Percentiles rank a stretch among this genome's conserved stretches.
Evolutionary conservation across 2,888 invertebrate genomes (phyloP).

Genomic region (Arrhopalites spinosus): DNA sequence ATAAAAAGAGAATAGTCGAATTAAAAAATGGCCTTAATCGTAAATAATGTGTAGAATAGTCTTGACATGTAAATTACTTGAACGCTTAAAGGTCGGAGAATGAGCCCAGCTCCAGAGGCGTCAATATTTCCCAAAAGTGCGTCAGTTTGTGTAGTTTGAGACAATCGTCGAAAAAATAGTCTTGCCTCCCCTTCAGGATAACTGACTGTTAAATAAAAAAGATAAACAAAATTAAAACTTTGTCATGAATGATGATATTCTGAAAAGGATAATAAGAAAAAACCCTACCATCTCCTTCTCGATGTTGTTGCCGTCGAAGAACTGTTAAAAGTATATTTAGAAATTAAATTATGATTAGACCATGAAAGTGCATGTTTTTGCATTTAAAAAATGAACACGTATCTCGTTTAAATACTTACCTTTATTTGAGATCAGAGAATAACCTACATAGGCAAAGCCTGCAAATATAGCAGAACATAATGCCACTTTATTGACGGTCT

Average conservation of each 20-base stretch:
- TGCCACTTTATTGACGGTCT: constrained; percentile 62
- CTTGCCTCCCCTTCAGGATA: constrained; percentile 59
- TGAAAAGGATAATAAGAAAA: neutral
- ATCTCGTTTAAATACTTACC: too few relatives aligned
- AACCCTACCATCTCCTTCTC: constrained; percentile 58
- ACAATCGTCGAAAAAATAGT: constrained; percentile 60
- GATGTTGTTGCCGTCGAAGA: constrained; percentile 58
- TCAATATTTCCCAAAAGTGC: constrained; percentile 61
- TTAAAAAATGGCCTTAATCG: neutral
- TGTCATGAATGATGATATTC: neutral
- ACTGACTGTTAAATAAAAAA: constrained; percentile 40
- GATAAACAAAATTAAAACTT: neutral
- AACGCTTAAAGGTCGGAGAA: constrained; percentile 59
- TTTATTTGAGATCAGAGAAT: constrained; percentile 61
- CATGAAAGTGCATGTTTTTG: too few relatives aligned
- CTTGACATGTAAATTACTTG: constrained; percentile 31
- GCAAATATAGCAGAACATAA: constrained; percentile 63
- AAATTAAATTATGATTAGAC: too few relatives aligned
- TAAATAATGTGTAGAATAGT: neutral
- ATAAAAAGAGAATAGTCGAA: neutral
- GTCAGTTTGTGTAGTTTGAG: constrained; percentile 62
- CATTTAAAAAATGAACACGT: too few relatives aligned
- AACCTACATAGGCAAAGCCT: constrained; percentile 63
- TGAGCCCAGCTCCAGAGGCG: constrained; percentile 59
- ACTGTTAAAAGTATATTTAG: too few relatives aligned